These are phyloP conservation scores for Cygnus atratus DNA, from an alignment of 2,113 vertebrate genomes.

Conservation along the genomic window DNA sequence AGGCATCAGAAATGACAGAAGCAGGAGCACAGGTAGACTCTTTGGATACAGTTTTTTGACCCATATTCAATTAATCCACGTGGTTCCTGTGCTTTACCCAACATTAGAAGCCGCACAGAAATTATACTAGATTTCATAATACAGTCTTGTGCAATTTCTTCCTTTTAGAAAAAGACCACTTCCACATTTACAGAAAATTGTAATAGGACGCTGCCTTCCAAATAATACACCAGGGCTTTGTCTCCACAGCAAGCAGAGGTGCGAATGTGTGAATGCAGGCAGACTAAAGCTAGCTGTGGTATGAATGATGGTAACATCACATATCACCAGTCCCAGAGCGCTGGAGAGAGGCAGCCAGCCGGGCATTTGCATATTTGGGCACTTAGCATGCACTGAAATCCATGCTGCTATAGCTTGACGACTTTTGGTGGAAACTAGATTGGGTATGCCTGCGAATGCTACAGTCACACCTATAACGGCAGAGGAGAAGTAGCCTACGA, in stretches of 20 bases:
- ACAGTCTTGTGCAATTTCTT: background rate
- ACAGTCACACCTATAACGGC: background rate
- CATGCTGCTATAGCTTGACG: background rate
- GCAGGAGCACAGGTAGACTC: constrained; percentile 5
- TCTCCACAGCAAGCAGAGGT: background rate
- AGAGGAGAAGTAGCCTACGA: background rate
- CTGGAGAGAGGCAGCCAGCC: background rate
- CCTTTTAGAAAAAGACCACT: background rate
- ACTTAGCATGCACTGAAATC: background rate
- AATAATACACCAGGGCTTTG: constrained; percentile 45
- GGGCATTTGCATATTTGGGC: background rate
- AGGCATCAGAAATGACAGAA: constrained; percentile 57
- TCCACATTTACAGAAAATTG: constrained; percentile 29
- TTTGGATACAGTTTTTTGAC: constrained; percentile 54
- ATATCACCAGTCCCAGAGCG: background rate
- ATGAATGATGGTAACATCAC: background rate
- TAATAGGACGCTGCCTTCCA: constrained; percentile 30
- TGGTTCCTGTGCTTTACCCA: background rate
- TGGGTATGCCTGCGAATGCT: background rate
- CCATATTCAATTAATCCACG: constrained; percentile 32
- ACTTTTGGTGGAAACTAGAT: background rate
- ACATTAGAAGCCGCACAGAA: constrained; percentile 12
- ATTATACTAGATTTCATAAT: background rate
- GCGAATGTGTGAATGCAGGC: background rate
- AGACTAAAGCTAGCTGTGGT: background rate